Percentiles rank a stretch among this genome's conserved stretches.
These are phyloP conservation scores for Ctenomys sociabilis DNA, from an alignment of 2,113 vertebrate genomes.

Conservation along the genomic window DNA sequence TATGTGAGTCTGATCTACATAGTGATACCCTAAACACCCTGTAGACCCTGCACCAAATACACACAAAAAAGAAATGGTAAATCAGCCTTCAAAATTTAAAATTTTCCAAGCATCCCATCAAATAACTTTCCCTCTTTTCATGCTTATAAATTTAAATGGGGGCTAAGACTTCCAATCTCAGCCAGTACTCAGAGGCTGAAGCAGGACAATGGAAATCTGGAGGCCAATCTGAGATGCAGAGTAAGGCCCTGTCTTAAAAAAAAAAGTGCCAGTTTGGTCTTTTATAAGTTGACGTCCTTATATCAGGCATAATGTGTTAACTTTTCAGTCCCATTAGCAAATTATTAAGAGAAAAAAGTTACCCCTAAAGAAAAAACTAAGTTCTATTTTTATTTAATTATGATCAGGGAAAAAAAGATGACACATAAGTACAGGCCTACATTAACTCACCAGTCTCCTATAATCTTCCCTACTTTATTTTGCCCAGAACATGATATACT, in stretches of 20 bases:
- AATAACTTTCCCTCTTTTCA: slow-evolving; percentile 20
- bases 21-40: too few relatives aligned
- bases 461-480: neutral
- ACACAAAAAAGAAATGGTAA: neutral
- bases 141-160: neutral
- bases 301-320: neutral
- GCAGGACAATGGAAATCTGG: neutral
- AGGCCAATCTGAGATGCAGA: neutral
- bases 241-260: neutral
- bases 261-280: neutral
- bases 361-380: neutral
- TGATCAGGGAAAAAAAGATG: neutral
- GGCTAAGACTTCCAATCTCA: neutral
- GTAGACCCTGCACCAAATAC: neutral
- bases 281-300: neutral
- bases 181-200: neutral
- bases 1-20: neutral
- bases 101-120: slow-evolving; percentile 8
- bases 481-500: neutral
- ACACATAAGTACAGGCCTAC: neutral
- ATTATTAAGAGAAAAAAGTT: slow-evolving; percentile 1
- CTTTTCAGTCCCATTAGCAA: neutral
- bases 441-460: neutral
- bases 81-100: neutral
- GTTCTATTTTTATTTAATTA: slow-evolving; percentile 39